Conservation (phyloP, 2,888 invertebrate genomes). For the Sphaerophoria rueppellii region DNA sequence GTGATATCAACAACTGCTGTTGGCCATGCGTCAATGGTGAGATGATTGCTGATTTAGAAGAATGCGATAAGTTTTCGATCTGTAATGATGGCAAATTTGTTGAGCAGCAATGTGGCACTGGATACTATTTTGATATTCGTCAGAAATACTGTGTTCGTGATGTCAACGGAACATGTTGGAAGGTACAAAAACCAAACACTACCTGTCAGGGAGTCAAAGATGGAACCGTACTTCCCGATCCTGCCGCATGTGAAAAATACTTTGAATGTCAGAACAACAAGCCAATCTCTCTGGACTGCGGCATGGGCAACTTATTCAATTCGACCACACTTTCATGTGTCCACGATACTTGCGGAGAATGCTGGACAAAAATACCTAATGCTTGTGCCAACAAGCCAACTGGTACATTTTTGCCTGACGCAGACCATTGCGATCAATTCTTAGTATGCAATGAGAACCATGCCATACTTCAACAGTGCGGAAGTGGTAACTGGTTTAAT, state of each 20-base stretch:
- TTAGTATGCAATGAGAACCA: conserved; percentile 76
- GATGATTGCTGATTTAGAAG: conserved; percentile 51
- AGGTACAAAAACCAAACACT: conserved; percentile 6
- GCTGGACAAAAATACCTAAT: conserved; percentile 56
- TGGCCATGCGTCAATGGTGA: conserved; percentile 48
- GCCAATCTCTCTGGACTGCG: conserved; percentile 46
- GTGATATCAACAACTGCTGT: conserved; percentile 46
- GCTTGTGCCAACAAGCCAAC: conserved; percentile 75
- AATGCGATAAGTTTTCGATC: conserved; percentile 61
- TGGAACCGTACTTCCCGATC: conserved; percentile 49
- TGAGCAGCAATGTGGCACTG: conserved; percentile 76
- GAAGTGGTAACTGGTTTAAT: conserved; percentile 75
- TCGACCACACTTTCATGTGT: conserved; percentile 29
- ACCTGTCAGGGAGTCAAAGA: conserved; percentile 48
- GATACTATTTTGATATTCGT: conserved; percentile 75
- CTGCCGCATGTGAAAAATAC: conserved; percentile 55
- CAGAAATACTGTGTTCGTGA: conserved; percentile 56
- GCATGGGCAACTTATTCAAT: conserved; percentile 57
- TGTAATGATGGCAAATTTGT: conserved; percentile 60
- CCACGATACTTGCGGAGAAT: conserved; percentile 64
- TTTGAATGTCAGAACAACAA: conserved; percentile 53
- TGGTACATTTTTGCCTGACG: conserved; percentile 75
- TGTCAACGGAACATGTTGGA: conserved; percentile 50
- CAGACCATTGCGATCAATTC: conserved; percentile 76
- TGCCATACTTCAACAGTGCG: conserved; percentile 73